A percentile compares a stretch with the other conserved stretches of the same genome.
These are phyloP conservation scores for Leptopilina clavipes DNA, from an alignment of 1,140 invertebrate genomes.

Conservation along the genomic window DNA sequence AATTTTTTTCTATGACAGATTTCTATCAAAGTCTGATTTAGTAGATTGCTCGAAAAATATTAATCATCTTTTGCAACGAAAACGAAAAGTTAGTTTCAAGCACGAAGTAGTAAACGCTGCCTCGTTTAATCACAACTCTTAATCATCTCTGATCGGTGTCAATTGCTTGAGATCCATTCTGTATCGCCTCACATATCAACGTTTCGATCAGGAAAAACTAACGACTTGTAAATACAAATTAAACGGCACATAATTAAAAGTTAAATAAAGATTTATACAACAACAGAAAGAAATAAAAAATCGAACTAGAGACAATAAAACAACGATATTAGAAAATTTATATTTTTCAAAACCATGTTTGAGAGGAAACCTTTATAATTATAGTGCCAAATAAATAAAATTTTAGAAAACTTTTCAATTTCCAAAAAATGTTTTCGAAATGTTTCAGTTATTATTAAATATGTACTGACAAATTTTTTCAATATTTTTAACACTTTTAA, in stretches of 20 bases:
- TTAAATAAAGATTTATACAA: too few relatives aligned
- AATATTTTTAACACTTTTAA: too few relatives aligned
- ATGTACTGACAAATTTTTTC: too few relatives aligned
- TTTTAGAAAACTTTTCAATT: too few relatives aligned
- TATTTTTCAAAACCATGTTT: too few relatives aligned
- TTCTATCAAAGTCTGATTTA: conserved; percentile 25
- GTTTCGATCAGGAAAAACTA: conserved; percentile 4
- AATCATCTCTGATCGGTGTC: conserved; percentile 24
- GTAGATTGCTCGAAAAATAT: neutral
- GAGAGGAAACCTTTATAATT: too few relatives aligned
- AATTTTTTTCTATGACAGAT: conserved; percentile 11
- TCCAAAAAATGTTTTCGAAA: too few relatives aligned
- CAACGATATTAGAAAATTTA: too few relatives aligned
- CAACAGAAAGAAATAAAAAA: too few relatives aligned
- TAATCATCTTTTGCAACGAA: conserved; percentile 22
- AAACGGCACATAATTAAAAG: neutral
- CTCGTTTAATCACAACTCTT: conserved; percentile 21
- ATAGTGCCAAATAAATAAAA: too few relatives aligned
- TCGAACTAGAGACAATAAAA: too few relatives aligned
- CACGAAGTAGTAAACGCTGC: conserved; percentile 33
- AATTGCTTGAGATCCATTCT: conserved; percentile 18
- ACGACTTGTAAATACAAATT: neutral
- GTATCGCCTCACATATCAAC: neutral
- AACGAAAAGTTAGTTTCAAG: conserved; percentile 38
- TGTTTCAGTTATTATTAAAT: too few relatives aligned